Evolutionary conservation across 2,888 invertebrate species (phyloP).

Genomic region (Cosmorhoe ocellata): DNA sequence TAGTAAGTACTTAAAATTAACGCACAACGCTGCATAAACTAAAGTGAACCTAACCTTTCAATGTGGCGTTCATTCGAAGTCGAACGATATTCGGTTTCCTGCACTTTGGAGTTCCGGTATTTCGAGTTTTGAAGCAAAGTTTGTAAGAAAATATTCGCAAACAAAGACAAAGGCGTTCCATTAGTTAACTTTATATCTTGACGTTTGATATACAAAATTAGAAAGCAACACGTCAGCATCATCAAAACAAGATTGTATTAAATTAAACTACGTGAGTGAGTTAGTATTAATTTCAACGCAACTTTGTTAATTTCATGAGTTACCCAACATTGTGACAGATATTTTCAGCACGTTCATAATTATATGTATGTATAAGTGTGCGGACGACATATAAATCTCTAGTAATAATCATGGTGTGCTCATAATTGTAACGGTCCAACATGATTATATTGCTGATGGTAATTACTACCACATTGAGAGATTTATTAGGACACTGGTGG

Average conservation of each 20-base stretch:
- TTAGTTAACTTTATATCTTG: constrained; percentile 1
- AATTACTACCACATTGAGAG: too few relatives aligned
- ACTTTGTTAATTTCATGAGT: constrained; percentile 23
- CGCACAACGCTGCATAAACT: too few relatives aligned
- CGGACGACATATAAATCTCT: too few relatives aligned
- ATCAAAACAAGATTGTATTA: constrained; percentile 11
- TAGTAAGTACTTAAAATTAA: too few relatives aligned
- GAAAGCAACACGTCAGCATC: constrained; percentile 1
- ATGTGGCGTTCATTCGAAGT: too few relatives aligned
- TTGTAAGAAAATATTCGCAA: neutral
- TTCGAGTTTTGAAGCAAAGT: too few relatives aligned
- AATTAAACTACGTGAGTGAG: constrained; percentile 19
- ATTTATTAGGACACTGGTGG: too few relatives aligned
- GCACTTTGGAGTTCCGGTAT: too few relatives aligned
- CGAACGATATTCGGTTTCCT: too few relatives aligned
- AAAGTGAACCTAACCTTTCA: too few relatives aligned
- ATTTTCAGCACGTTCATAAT: constrained; percentile 12
- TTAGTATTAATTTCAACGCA: constrained; percentile 19
- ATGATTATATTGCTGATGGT: too few relatives aligned
- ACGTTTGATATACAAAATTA: constrained; percentile 2
- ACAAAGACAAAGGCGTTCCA: neutral
- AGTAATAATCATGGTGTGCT: neutral
- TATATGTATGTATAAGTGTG: too few relatives aligned
- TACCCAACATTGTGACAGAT: constrained; percentile 12
- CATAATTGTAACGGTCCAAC: neutral